Percentiles rank a stretch among this genome's conserved stretches.
phyloP scores from a whole-genome alignment of 2,113 vertebrate species.

The Pangasianodon gigas region DNA sequence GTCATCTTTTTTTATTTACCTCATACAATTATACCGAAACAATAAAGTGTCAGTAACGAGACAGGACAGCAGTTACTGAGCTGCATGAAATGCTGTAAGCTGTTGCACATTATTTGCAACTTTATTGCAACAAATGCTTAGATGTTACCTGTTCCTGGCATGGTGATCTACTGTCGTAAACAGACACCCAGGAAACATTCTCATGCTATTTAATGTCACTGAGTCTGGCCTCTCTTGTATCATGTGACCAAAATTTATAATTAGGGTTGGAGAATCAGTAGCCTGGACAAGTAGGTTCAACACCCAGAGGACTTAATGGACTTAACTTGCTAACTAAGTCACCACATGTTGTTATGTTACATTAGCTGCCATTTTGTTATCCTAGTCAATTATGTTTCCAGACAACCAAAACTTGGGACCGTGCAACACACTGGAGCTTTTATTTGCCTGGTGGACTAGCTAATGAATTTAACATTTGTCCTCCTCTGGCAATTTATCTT shows the following conservation, averaged over 20 bases:
- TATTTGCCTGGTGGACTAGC: background rate
- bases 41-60: background rate
- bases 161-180: too few species aligned
- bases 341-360: background rate
- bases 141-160: background rate
- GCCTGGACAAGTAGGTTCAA: too few species aligned
- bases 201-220: background rate
- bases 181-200: background rate
- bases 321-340: background rate
- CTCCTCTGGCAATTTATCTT: conserved; percentile 8
- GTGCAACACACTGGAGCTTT: background rate
- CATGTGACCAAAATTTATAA: background rate
- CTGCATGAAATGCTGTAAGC: background rate
- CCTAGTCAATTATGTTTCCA: background rate
- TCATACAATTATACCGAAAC: background rate
- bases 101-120: background rate
- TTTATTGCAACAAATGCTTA: background rate
- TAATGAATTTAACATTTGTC: conserved; percentile 17
- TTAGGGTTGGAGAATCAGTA: background rate
- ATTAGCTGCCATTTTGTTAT: background rate
- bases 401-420: background rate
- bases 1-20: background rate
- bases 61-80: background rate
- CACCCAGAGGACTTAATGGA: background rate
- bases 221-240: background rate